Base-by-base conservation (phyloP, 2,113 vertebrate genomes). In the Casuarius casuarius region DNA sequence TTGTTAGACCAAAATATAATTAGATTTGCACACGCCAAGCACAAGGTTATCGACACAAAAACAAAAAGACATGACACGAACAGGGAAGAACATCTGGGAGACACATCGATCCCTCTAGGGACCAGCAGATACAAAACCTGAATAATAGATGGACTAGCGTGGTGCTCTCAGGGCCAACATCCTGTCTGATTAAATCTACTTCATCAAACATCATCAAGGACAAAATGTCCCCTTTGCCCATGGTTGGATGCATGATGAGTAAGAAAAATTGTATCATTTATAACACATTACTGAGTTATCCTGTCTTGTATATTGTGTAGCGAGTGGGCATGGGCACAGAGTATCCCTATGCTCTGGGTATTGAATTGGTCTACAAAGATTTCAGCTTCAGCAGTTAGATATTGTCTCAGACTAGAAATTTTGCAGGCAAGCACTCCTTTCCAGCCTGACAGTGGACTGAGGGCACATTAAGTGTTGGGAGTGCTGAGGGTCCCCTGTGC, bases 181-280 rank as follows among this genome's bases (percentile, higher is more conserved):
- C 79, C 51, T 77, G 68, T 84, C 68, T 94, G 75, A 93, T 94
- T 95, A 89, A 84, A 89, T 89, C 86, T 75, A 52, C n/a, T 84
- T 71, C 83, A 72, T 81, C 86, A 94, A 87, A 86, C 48, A 72
- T 63, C 83, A 90, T 38, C 89, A 93, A 94, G 79, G 90, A 82
- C 86, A 87, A 87, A 90, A 87, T 2, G 10, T 86, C 12, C 25
- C 56, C n/a, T 92, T 89, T 90, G 46, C 63, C 71, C 17, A 8
- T n/a, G 79, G 44, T 0, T 74, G 46, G 23, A 75, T 81, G 38
- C 48, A 77, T 18, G 21, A 81, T 68, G 22, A 70, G 15, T n/a
- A 67, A 31, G 48, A n/a, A 78, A 78, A 59, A 15, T 17, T 5
- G 2, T 1, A 7, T 19, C 2, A 8, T 4, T 70, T 87, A 6